These are phyloP conservation scores for Scaeva pyrastri DNA, from an alignment of 2,888 invertebrate genomes.

Conservation along the genomic window DNA sequence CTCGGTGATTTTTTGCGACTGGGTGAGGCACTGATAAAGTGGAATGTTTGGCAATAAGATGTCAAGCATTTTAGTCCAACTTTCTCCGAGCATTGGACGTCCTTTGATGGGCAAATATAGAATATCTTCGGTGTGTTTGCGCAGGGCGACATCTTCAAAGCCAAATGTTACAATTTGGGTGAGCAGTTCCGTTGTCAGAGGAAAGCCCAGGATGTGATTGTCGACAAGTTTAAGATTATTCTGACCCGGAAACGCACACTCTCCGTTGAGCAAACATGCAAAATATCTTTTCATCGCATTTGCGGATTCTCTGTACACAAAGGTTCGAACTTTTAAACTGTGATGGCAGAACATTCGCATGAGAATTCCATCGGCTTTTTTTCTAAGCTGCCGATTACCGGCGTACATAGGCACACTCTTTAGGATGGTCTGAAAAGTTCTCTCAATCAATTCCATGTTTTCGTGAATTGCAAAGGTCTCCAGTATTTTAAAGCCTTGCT, in stretches of 20 bases:
- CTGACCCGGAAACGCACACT: conserved; percentile 77
- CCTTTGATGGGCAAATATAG: conserved; percentile 80
- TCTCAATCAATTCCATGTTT: conserved; percentile 78
- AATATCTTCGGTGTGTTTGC: conserved; percentile 78
- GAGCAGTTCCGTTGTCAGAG: conserved; percentile 79
- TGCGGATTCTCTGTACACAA: conserved; percentile 77
- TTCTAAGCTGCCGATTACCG: conserved; percentile 75
- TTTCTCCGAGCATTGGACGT: conserved; percentile 75
- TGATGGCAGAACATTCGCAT: conserved; percentile 78
- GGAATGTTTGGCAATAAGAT: conserved; percentile 79
- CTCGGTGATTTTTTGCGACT: conserved; percentile 74
- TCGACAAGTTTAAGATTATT: conserved; percentile 76
- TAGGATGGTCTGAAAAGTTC: conserved; percentile 78
- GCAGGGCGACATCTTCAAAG: conserved; percentile 72
- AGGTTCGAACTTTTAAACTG: conserved; percentile 76
- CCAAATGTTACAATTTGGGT: conserved; percentile 78
- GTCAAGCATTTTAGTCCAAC: conserved; percentile 77
- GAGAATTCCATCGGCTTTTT: conserved; percentile 78
- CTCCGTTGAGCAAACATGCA: conserved; percentile 80
- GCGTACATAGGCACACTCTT: conserved; percentile 77
- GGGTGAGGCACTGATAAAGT: conserved; percentile 78
- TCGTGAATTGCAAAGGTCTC: conserved; percentile 79
- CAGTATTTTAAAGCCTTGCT: conserved; percentile 66
- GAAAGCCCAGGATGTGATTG: conserved; percentile 79
- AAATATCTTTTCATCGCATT: conserved; percentile 79